phyloP scores from a whole-genome alignment of 53 echinoderm and acorn worm genomes.

The Luidia sarsii region DNA sequence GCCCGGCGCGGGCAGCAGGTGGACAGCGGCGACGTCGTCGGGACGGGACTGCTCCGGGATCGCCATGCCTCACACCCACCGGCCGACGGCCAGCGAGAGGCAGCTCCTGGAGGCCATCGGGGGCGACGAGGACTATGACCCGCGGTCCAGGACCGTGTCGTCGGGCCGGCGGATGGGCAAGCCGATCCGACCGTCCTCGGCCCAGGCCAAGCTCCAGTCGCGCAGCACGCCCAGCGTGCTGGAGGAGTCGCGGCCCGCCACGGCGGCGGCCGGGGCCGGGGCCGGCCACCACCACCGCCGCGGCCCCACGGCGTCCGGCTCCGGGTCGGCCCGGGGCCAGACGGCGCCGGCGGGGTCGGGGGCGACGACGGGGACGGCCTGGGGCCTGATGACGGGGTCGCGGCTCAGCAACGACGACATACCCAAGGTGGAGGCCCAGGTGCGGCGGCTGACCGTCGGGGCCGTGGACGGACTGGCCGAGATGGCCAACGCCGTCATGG shows the following conservation, averaged over 20 bases:
- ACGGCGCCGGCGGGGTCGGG: neutral
- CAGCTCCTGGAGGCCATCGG: conserved; percentile 26
- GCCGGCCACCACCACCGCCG: too few species aligned
- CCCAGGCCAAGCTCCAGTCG: conserved; percentile 83
- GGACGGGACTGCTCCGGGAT: too few species aligned
- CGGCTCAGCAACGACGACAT: conserved; percentile 46
- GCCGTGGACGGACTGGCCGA: conserved; percentile 90
- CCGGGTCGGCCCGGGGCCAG: conserved; percentile 43
- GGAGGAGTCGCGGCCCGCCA: conserved; percentile 87
- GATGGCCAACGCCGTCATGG: conserved; percentile 48
- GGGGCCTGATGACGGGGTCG: too few species aligned
- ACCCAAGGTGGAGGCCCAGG: conserved; percentile 52
- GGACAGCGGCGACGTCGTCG: too few species aligned
- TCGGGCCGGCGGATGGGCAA: conserved; percentile 79
- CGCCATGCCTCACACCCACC: conserved; percentile 23
- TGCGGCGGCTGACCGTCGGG: conserved; percentile 83
- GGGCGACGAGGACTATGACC: conserved; percentile 23
- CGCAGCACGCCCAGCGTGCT: conserved; percentile 46
- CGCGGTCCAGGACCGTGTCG: conserved; percentile 54
- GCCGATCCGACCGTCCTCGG: conserved; percentile 85
- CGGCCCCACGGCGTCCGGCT: conserved; percentile 38
- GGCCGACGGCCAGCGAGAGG: conserved; percentile 18
- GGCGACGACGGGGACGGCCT: too few species aligned
- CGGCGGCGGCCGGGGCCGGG: conserved; percentile 70
- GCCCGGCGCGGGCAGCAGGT: too few species aligned